Conservation (phyloP, 2,797 vertebrate species). For the Dermochelys coriacea region DNA sequence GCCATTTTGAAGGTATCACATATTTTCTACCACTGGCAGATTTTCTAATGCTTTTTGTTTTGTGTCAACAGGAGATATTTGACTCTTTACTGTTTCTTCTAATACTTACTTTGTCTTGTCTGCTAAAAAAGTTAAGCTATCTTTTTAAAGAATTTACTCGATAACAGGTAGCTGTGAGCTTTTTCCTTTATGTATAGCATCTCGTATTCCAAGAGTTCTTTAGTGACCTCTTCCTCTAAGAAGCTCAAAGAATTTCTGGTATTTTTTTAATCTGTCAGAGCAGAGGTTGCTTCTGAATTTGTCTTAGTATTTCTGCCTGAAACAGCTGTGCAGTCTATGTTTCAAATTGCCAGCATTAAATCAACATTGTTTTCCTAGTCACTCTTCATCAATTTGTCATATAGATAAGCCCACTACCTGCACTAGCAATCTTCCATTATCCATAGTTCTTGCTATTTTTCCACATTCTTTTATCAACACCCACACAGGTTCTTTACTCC, state of each 20-base stretch:
- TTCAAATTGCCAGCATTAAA: constrained; percentile 78
- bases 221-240: constrained; percentile 70
- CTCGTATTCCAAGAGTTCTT: constrained; percentile 65
- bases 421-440: constrained; percentile 73
- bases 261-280: constrained; percentile 78
- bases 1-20: constrained; percentile 13
- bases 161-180: constrained; percentile 49
- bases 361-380: constrained; percentile 77
- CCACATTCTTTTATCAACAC: constrained; percentile 69
- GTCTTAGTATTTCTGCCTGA: constrained; percentile 78
- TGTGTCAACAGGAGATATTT: constrained; percentile 18
- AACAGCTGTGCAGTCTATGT: constrained; percentile 75
- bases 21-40: not conserved
- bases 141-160: constrained; percentile 54
- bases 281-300: constrained; percentile 75
- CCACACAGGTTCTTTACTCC: constrained; percentile 69
- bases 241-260: constrained; percentile 75
- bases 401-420: constrained; percentile 75
- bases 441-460: constrained; percentile 71
- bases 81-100: constrained; percentile 40
- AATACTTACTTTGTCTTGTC: constrained; percentile 44
- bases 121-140: constrained; percentile 49
- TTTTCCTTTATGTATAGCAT: constrained; percentile 59
- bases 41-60: constrained; percentile 12
- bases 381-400: constrained; percentile 78